Evolutionary conservation across 2,888 invertebrate species (phyloP).

Genomic region (Caenorhabditis plicata): DNA sequence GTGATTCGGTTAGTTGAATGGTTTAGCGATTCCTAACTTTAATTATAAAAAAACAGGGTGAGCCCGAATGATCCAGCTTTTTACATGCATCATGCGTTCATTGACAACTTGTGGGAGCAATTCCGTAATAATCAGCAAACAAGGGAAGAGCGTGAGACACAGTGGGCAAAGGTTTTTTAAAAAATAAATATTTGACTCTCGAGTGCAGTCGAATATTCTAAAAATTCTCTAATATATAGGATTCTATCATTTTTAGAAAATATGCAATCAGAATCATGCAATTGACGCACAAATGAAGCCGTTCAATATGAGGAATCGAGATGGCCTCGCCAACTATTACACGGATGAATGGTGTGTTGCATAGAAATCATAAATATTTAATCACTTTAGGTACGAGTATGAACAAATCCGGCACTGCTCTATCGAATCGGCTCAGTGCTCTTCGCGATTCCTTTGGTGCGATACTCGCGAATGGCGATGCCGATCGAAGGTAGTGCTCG

Average conservation of each 20-base stretch:
- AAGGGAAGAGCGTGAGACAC: conserved; percentile 54
- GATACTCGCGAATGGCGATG: conserved; percentile 55
- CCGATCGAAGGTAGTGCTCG: conserved; percentile 48
- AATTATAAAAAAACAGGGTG: conserved; percentile 21
- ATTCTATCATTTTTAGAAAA: conserved; percentile 44
- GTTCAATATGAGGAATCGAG: conserved; percentile 57
- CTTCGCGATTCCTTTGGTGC: conserved; percentile 57
- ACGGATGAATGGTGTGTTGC: conserved; percentile 50
- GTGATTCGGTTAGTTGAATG: conserved; percentile 54
- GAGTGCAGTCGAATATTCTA: background rate
- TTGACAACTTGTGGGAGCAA: conserved; percentile 64
- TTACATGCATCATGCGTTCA: conserved; percentile 63
- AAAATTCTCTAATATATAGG: background rate
- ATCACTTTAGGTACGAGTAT: conserved; percentile 57
- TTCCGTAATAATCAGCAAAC: conserved; percentile 59
- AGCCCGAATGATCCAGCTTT: conserved; percentile 57
- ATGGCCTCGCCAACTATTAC: conserved; percentile 62
- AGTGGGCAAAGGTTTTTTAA: conserved; percentile 42
- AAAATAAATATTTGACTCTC: background rate
- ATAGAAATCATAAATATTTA: background rate
- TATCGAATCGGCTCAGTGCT: conserved; percentile 39
- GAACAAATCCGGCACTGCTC: conserved; percentile 58
- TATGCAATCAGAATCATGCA: conserved; percentile 55
- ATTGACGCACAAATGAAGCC: conserved; percentile 62
- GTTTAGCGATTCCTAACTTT: background rate